Evolutionary conservation across 2,113 vertebrate species (phyloP).

Genomic region (Grammomys dolichurus): DNA sequence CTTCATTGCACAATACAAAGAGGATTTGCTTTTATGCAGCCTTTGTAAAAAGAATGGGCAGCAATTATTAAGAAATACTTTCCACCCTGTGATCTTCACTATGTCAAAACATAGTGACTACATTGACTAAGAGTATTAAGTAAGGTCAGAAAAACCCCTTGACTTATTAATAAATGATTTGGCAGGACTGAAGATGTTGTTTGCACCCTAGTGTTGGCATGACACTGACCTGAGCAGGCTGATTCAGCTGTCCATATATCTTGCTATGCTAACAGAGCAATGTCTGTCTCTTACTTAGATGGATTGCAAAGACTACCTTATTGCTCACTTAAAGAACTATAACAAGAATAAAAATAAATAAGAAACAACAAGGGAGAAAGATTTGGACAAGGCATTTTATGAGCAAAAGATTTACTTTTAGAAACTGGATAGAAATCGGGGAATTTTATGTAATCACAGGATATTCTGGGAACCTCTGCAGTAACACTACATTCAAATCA

Average conservation of each 20-base stretch:
- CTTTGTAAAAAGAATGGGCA: slow-evolving; percentile 59
- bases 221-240: not conserved
- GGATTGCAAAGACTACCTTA: not conserved
- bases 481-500: not conserved
- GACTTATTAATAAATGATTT: slow-evolving; percentile 61
- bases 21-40: slow-evolving; percentile 42
- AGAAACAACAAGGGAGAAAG: slow-evolving; percentile 23
- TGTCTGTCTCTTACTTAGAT: not conserved
- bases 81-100: not conserved
- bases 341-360: not conserved
- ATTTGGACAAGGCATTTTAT: not conserved
- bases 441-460: not conserved
- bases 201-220: slow-evolving; percentile 18
- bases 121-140: slow-evolving; percentile 29
- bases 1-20: slow-evolving; percentile 29
- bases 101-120: slow-evolving; percentile 6
- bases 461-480: not conserved
- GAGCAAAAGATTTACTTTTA: not conserved
- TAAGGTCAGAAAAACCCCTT: slow-evolving; percentile 56
- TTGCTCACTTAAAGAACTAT: not conserved
- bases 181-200: not conserved
- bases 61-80: slow-evolving; percentile 64
- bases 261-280: not conserved
- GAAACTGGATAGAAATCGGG: not conserved
- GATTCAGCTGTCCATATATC: not conserved